A percentile compares a stretch with the other conserved stretches of the same genome.
Evolutionary conservation across 2,797 vertebrate species (phyloP).

Genomic region (Squalus acanthias): DNA sequence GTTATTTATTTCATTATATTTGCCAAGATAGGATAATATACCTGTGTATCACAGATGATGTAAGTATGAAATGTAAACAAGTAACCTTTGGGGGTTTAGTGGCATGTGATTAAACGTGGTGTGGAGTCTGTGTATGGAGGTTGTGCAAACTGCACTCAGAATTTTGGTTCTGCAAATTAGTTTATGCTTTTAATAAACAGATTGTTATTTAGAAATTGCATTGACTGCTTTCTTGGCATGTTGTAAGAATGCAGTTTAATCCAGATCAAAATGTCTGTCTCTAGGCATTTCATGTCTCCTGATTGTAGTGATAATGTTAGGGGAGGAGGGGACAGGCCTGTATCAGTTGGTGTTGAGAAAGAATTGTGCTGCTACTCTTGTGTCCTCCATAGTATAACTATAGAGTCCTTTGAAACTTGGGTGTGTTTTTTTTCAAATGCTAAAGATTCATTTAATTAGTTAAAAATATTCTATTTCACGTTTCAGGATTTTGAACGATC

Average conservation of each 20-base stretch:
- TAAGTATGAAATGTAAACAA: slow-evolving; percentile 62
- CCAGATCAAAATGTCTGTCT: not conserved
- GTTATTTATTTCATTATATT: slow-evolving; percentile 97
- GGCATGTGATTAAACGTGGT: not conserved
- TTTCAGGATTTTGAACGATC: slow-evolving; percentile 90
- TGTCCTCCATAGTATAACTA: not conserved
- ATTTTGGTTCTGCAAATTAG: not conserved
- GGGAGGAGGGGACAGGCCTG: not conserved
- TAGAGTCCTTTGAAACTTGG: not conserved
- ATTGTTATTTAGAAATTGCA: not conserved
- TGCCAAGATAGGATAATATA: slow-evolving; percentile 97
- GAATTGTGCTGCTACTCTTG: not conserved
- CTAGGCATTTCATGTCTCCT: not conserved
- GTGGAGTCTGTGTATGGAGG: not conserved
- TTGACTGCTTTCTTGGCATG: not conserved
- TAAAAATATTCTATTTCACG: not conserved
- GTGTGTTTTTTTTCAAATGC: not conserved
- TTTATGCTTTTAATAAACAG: slow-evolving; percentile 3
- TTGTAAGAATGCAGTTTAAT: not conserved
- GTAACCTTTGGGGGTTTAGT: not conserved
- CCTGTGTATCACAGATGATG: slow-evolving; percentile 95
- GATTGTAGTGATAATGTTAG: not conserved
- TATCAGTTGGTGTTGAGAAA: not conserved
- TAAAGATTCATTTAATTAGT: not conserved
- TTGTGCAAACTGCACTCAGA: not conserved